Evolutionary conservation across 2,113 vertebrate species (phyloP).

Genomic region (Raja brachyura): DNA sequence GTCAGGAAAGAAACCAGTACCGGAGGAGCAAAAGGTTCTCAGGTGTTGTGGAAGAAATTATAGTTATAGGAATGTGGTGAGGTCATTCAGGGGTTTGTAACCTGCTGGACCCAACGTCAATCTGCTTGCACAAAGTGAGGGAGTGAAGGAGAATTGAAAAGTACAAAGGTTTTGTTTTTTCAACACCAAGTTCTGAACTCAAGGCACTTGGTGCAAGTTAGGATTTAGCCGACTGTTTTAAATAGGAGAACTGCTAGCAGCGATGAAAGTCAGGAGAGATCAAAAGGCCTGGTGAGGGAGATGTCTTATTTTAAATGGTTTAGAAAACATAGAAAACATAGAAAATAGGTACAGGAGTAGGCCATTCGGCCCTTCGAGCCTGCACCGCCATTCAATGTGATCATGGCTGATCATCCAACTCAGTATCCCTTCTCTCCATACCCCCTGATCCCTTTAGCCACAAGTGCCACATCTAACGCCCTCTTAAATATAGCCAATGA

Average conservation of each 20-base stretch:
- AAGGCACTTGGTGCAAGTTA: background rate
- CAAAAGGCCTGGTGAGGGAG: background rate
- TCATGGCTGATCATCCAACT: no score
- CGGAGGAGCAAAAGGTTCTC: background rate
- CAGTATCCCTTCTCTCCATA: no score
- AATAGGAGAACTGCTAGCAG: background rate
- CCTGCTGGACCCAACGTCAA: no score
- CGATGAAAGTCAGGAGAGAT: background rate
- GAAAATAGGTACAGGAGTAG: no score
- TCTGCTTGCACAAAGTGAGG: background rate
- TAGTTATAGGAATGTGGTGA: background rate
- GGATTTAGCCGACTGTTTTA: background rate
- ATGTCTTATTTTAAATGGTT: background rate
- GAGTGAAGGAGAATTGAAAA: background rate
- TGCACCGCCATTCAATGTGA: no score
- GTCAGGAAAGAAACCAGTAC: background rate
- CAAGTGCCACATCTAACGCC: no score
- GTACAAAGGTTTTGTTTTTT: no score
- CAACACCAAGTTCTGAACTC: no score
- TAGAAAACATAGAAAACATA: no score
- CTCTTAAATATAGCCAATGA: no score
- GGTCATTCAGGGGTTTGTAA: background rate
- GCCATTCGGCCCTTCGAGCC: no score
- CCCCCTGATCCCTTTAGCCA: no score
- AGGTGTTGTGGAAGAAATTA: background rate